Evolutionary conservation across 2,888 invertebrate species (phyloP).

Genomic region (Ectemnius lituratus): DNA sequence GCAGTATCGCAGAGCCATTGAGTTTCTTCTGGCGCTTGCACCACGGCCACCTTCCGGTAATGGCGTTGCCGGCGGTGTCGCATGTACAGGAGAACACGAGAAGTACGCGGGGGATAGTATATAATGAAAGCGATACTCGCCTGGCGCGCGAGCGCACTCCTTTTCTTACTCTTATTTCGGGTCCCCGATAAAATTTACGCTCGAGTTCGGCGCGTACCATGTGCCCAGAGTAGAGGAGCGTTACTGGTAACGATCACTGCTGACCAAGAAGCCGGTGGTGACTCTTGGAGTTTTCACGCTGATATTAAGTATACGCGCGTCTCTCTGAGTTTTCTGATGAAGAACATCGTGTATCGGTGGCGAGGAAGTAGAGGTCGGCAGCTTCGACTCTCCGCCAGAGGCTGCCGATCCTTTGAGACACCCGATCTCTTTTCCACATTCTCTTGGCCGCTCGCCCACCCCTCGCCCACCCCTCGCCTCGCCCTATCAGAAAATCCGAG

Average conservation of each 20-base stretch:
- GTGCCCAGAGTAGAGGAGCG: neutral
- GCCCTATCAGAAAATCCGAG: slow-evolving; percentile 53
- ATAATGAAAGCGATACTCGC: slow-evolving; percentile 48
- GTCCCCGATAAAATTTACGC: slow-evolving; percentile 28
- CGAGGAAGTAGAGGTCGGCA: neutral
- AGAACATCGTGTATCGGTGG: neutral
- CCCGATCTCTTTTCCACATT: slow-evolving; percentile 46
- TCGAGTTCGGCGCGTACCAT: neutral
- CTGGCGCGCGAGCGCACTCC: neutral
- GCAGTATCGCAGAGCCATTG: slow-evolving; percentile 54
- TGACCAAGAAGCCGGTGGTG: neutral
- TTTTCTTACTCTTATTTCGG: slow-evolving; percentile 32
- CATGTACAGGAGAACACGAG: slow-evolving; percentile 49
- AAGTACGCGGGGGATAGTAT: slow-evolving; percentile 33
- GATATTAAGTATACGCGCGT: slow-evolving; percentile 37
- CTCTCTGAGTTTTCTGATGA: slow-evolving; percentile 21
- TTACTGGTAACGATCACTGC: neutral
- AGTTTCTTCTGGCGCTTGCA: slow-evolving; percentile 50
- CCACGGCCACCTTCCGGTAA: slow-evolving; percentile 53
- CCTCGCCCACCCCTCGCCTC: neutral
- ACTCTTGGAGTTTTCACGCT: slow-evolving; percentile 7
- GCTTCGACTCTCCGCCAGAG: slow-evolving; percentile 6
- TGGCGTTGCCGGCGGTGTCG: slow-evolving; percentile 54
- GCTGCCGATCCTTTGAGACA: slow-evolving; percentile 52
- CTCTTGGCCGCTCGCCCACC: slow-evolving; percentile 1